Percentiles rank a stretch among this genome's conserved stretches.
Conservation (phyloP, 2,113 vertebrate genomes). For the Melanocharis versteri region DNA sequence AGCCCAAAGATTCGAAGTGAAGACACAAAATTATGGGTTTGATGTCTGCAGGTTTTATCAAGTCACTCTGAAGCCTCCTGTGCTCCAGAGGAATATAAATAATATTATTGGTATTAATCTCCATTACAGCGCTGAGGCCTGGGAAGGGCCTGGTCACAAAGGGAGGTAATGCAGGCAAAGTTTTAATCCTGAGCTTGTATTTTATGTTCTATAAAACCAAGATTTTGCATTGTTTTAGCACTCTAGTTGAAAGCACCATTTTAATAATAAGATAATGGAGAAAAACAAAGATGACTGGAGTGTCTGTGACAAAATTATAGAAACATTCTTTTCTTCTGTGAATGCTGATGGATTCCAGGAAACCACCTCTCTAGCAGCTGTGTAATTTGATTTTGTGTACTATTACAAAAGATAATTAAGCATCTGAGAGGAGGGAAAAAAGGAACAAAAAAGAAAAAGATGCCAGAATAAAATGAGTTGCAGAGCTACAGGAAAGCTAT, state of each 20-base stretch:
- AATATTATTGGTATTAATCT: background rate
- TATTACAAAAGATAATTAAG: constrained; percentile 56
- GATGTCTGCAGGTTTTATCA: background rate
- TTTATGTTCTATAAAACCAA: background rate
- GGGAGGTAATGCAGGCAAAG: background rate
- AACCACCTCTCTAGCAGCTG: background rate
- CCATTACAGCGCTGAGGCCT: background rate
- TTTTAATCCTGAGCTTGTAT: background rate
- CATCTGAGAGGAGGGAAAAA: background rate
- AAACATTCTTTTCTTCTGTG: background rate
- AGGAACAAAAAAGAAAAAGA: background rate
- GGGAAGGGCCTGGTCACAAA: background rate
- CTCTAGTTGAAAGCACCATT: background rate
- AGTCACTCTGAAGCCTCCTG: background rate
- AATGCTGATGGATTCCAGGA: background rate
- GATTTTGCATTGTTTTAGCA: background rate
- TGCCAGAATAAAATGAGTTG: constrained; percentile 43
- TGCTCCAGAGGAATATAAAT: background rate
- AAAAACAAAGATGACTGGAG: background rate
- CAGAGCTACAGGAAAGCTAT: constrained; percentile 53
- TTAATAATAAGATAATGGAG: background rate
- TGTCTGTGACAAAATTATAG: background rate
- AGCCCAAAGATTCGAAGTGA: background rate
- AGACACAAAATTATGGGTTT: background rate
- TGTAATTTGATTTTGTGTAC: constrained; percentile 21